A percentile compares a stretch with the other conserved stretches of the same genome.
Evolutionary conservation across 2,797 vertebrate genomes (phyloP).

Genomic region (Podarcis lilfordi): DNA sequence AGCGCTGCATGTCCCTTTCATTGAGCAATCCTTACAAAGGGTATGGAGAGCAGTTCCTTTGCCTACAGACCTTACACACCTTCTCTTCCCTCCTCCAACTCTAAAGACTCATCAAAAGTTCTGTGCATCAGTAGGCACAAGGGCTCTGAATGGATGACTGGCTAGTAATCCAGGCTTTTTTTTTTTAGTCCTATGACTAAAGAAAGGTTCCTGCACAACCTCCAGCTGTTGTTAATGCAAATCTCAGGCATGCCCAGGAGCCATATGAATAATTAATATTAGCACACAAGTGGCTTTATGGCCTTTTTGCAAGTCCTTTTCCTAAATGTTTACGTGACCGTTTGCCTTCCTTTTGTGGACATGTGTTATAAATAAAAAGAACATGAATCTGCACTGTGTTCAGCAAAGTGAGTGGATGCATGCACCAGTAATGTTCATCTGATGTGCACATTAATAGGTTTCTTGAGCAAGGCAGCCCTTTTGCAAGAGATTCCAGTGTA

Average conservation of each 20-base stretch:
- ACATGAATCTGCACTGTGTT: neutral
- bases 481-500: neutral
- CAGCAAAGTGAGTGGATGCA: neutral
- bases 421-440: neutral
- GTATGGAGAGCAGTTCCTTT: neutral
- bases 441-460: neutral
- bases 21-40: neutral
- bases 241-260: neutral
- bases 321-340: neutral
- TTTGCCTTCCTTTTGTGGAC: neutral
- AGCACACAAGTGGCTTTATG: neutral
- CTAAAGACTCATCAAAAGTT: conserved; percentile 27
- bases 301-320: neutral
- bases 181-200: conserved; percentile 26
- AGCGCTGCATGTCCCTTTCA: neutral
- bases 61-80: neutral
- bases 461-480: neutral
- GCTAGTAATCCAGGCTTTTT: conserved; percentile 48
- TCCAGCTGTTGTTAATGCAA: conserved; percentile 31
- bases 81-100: neutral
- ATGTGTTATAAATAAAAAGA: neutral
- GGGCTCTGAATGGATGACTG: conserved; percentile 17
- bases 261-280: neutral
- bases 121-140: conserved; percentile 63
- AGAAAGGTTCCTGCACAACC: conserved; percentile 25